Conservation (phyloP, 92 coral and sea anemone species). For the Phenganax subtilis region DNA sequence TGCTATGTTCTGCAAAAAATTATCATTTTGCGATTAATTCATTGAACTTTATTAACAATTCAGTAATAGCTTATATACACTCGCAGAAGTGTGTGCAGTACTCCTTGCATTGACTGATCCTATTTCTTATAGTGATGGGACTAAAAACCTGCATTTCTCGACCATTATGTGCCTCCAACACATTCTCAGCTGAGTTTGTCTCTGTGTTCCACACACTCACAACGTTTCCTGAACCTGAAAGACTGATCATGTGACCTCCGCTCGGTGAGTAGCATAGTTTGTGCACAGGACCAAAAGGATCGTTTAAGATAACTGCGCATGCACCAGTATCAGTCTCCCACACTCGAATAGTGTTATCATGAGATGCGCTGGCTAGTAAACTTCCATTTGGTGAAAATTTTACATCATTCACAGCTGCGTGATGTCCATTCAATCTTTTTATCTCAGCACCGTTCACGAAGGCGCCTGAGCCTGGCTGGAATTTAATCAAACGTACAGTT, state of each 20-base stretch:
- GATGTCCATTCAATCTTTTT: constrained; percentile 57
- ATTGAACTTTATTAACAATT: not conserved
- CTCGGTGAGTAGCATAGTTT: constrained; percentile 57
- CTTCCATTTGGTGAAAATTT: constrained; percentile 63
- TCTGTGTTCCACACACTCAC: constrained; percentile 68
- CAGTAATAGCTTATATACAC: too few relatives aligned
- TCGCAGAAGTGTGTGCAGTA: too few relatives aligned
- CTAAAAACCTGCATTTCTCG: constrained; percentile 36
- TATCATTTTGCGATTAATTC: not conserved
- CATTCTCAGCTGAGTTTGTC: constrained; percentile 19
- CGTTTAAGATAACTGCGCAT: constrained; percentile 50
- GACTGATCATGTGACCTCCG: constrained; percentile 48
- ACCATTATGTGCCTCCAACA: constrained; percentile 26
- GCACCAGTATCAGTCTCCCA: constrained; percentile 59
- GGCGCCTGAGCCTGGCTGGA: constrained; percentile 84
- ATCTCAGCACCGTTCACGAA: constrained; percentile 82
- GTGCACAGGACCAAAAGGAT: constrained; percentile 57
- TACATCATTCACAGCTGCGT: constrained; percentile 68
- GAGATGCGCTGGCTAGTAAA: constrained; percentile 67
- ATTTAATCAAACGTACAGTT: constrained; percentile 66
- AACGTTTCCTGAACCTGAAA: constrained; percentile 58
- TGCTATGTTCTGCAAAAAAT: constrained; percentile 14
- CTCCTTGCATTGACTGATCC: not conserved
- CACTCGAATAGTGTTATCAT: constrained; percentile 64
- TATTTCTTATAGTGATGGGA: not conserved